Evolutionary conservation across 1,140 invertebrate species (phyloP), one percentile per base, ranked within the genome.

Genomic region (Bombus confusus): DNA sequence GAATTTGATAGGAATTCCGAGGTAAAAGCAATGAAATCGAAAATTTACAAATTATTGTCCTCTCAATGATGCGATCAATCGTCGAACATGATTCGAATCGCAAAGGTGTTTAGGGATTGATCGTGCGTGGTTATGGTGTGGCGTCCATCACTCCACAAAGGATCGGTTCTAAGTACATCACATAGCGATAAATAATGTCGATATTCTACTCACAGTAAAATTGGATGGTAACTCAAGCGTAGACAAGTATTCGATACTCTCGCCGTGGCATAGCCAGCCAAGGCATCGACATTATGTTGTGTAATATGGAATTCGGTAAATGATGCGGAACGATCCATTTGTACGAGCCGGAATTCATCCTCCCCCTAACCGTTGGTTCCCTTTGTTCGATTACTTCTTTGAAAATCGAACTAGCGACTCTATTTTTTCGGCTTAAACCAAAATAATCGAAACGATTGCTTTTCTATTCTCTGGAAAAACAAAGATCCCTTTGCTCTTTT

Each of bases 181-280:
- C 64, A 28, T 13, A 18, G 31, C 37, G 59, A 69, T 82, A 89
- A 90, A 89, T 90, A 89, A 89, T 84, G 77, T 57, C 3, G 85
- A 90, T 89, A 90, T 87, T 90, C 76, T 75, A 87, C 59, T 86
- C 66, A 43, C 62, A 66, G 80, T 87, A 82, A 90, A 90, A 90
- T 90, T 85, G 86, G 75, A 85, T 57, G 74, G 76, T 80, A 90
- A 90, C 79, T 82, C 71, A 75, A 89, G 82, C 71, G 78, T 52
- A 57, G 82, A 73, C 68, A 73, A 47, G 57, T 43, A 52, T 74
- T 73, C 82, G 76, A 69, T 79, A 74, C 34, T 71, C 68, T 37
- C 68, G 76, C 15, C 59, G 37, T 41, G 76, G 37, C 39, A 41
- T 22, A 52, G 18, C 37, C 28, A 66, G 71, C 69, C 62, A 66